Evolutionary conservation across 2,113 vertebrate genomes (phyloP).

Genomic region (Chunga burmeisteri): DNA sequence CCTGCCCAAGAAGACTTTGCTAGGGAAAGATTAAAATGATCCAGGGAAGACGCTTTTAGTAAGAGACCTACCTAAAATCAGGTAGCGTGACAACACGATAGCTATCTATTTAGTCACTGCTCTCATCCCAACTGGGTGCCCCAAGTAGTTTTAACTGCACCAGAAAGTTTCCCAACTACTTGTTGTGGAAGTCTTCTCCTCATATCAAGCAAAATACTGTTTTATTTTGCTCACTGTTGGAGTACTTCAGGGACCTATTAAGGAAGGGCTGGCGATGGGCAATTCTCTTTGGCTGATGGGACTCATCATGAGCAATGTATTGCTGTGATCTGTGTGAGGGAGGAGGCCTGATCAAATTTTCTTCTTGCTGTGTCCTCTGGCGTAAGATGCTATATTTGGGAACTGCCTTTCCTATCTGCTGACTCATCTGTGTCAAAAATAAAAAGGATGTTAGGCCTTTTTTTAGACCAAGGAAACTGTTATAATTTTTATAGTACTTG

Average conservation of each 20-base stretch:
- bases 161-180: background rate
- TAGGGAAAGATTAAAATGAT: background rate
- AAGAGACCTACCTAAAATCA: background rate
- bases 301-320: background rate
- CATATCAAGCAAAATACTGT: background rate
- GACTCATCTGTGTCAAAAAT: constrained; percentile 47
- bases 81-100: background rate
- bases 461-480: background rate
- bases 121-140: background rate
- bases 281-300: background rate
- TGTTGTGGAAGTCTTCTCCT: background rate
- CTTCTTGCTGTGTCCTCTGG: background rate
- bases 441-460: background rate
- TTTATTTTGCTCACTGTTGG: background rate
- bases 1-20: background rate
- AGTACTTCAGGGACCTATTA: background rate
- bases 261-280: background rate
- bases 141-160: background rate
- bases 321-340: background rate
- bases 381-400: constrained; percentile 16
- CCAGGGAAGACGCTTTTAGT: background rate
- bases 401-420: constrained; percentile 37
- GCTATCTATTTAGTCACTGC: background rate
- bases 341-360: background rate
- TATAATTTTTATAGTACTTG: constrained; percentile 2